A percentile compares a stretch with the other conserved stretches of the same genome.
These are phyloP conservation scores for Brassicogethes aeneus DNA, from an alignment of 2,888 invertebrate genomes.

Conservation along the genomic window DNA sequence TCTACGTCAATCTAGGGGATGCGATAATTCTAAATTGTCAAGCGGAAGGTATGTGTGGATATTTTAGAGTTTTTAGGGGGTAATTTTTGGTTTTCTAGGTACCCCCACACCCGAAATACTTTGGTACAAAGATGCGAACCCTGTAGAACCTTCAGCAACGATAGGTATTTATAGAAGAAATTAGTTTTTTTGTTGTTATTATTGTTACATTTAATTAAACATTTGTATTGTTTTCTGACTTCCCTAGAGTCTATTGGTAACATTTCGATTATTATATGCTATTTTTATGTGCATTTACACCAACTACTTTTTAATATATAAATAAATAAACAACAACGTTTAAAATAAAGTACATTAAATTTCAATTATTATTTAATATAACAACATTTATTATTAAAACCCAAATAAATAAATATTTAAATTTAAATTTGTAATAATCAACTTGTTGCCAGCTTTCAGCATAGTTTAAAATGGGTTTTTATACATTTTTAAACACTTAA, in stretches of 20 bases:
- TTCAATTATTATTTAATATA: no score
- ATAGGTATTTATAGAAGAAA: constrained; percentile 42
- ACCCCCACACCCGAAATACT: constrained; percentile 91
- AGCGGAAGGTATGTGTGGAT: constrained; percentile 71
- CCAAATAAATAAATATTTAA: no score
- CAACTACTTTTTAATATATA: no score
- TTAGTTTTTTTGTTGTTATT: neutral
- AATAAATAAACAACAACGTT: no score
- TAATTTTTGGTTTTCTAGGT: constrained; percentile 6
- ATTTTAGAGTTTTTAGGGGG: neutral
- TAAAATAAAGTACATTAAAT: no score
- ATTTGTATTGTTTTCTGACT: neutral
- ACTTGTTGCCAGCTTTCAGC: neutral
- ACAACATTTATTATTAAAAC: no score
- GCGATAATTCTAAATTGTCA: constrained; percentile 94
- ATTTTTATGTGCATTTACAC: no score
- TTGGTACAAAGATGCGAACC: constrained; percentile 93
- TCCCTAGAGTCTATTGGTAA: neutral
- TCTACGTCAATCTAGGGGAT: constrained; percentile 94
- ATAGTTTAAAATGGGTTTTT: no score
- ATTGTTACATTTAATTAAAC: no score
- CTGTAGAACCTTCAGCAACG: constrained; percentile 80
- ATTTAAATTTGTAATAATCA: neutral
- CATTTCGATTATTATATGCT: neutral
- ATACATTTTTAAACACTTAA: no score